Base-by-base conservation (phyloP, 2,113 vertebrate genomes). In the Actenoides lindsayi region DNA sequence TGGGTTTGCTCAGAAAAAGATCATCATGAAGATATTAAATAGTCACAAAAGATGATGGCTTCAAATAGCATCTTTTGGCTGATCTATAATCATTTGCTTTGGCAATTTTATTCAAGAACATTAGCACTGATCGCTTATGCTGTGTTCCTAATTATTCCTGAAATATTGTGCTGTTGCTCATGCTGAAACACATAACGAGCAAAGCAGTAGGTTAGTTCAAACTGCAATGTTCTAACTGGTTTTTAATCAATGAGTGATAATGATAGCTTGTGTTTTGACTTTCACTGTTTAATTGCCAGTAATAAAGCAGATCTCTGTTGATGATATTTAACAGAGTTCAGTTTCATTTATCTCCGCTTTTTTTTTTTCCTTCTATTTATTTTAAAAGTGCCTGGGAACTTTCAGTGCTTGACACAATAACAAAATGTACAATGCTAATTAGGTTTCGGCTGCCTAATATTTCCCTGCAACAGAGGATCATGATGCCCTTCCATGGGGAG, bases 181-280 rank as follows among this genome's bases (percentile, higher is more conserved):
- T 70, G 96, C 81, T 84, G 89, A 75, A 92, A 63, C 9, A 71
- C 39, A 7, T 87, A 94, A 97, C 33, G 48, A 87, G 92, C 89
- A 59, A 87, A 87, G 70, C 64, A 1, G 80, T 89, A 46, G 93
- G 92, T 94, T 94, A 75, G 31, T 82, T 76, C 14, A 64, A 92
- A 96, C 63, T 68, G 71, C 77, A 73, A 42, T 57, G 69, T 92
- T 93, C 93, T 89, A 80, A 91, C 83, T 79, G 92, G 89, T 65
- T 95, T 89, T 93, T 97, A 96, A 97, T 96, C 93, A 93, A 96
- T 96, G 93, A 95, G 83, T 87, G 90, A 94, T 94, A 97, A 96
- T 82, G 94, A 95, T 91, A 89, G 90, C 86, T 68, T 79, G 81
- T 95, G 88, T 92, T 97, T 96, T 95, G 95, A 96, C 94, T 96